phyloP scores from a whole-genome alignment of 2,113 vertebrate species.

The Neotragus pygmaeus region DNA sequence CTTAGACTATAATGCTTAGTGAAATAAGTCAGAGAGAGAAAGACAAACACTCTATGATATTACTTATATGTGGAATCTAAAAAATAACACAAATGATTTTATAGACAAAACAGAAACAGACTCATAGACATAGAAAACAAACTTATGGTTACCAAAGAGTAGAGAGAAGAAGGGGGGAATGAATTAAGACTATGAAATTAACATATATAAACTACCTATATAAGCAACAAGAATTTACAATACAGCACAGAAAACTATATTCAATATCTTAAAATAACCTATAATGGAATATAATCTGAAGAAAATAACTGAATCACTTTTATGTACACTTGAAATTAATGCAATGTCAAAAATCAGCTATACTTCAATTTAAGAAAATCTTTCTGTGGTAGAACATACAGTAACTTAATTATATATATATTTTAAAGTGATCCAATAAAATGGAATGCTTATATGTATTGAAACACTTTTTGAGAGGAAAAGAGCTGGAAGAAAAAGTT shows the following conservation, averaged over 20 bases:
- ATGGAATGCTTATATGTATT: not conserved
- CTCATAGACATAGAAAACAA: not conserved
- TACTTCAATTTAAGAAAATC: not conserved
- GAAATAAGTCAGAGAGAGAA: not conserved
- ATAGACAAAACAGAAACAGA: not conserved
- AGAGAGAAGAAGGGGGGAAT: not conserved
- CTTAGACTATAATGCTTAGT: not conserved
- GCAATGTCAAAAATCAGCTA: not conserved
- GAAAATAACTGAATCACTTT: not conserved
- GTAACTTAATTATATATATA: slow-evolving; percentile 8
- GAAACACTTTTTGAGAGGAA: not conserved
- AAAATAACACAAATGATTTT: not conserved
- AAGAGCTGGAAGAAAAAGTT: not conserved
- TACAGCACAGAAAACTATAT: not conserved
- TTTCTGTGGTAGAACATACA: not conserved
- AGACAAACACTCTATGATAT: not conserved
- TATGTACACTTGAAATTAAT: not conserved
- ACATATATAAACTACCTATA: not conserved
- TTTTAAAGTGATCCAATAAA: not conserved
- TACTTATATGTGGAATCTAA: not conserved
- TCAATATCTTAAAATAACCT: not conserved
- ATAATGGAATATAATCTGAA: not conserved
- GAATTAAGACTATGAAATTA: not conserved
- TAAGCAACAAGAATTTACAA: not conserved
- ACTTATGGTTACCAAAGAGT: not conserved